Percentiles rank a stretch among this genome's conserved stretches.
phyloP scores from a whole-genome alignment of 1,140 invertebrate genomes.

The Tetramorium parvispinum region DNA sequence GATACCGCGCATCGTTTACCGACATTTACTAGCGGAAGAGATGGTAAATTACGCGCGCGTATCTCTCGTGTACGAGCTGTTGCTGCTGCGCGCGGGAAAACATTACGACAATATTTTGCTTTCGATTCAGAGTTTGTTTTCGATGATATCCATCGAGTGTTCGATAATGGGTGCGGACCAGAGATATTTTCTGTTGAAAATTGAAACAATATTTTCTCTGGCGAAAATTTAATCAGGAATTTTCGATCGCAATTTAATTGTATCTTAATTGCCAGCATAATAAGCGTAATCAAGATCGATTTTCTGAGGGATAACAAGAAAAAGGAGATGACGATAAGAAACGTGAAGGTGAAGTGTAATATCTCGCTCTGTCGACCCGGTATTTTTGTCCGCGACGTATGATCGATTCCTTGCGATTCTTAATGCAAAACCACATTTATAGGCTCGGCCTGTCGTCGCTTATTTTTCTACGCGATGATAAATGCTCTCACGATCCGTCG shows the following conservation, averaged over 20 bases:
- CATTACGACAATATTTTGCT: conserved; percentile 49
- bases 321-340: background rate
- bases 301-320: background rate
- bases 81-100: background rate
- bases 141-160: conserved; percentile 12
- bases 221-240: conserved; percentile 16
- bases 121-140: conserved; percentile 33
- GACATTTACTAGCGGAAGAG: conserved; percentile 43
- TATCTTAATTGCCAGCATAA: background rate
- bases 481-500: conserved; percentile 31
- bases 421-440: conserved; percentile 36
- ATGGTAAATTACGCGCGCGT: conserved; percentile 49
- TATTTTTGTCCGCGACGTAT: conserved; percentile 27
- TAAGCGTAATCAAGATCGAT: background rate
- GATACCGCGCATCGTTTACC: conserved; percentile 44
- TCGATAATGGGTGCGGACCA: background rate
- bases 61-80: conserved; percentile 11
- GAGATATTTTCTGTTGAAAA: conserved; percentile 22
- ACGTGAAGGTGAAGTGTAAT: background rate
- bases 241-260: conserved; percentile 19
- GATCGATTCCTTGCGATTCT: conserved; percentile 44
- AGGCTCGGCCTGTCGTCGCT: conserved; percentile 22
- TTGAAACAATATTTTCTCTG: conserved; percentile 36
- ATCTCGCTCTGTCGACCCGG: background rate
- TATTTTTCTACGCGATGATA: conserved; percentile 56